These are phyloP conservation scores for Isichthys henryi DNA, from an alignment of 2,113 vertebrate species.

Conservation along the genomic window DNA sequence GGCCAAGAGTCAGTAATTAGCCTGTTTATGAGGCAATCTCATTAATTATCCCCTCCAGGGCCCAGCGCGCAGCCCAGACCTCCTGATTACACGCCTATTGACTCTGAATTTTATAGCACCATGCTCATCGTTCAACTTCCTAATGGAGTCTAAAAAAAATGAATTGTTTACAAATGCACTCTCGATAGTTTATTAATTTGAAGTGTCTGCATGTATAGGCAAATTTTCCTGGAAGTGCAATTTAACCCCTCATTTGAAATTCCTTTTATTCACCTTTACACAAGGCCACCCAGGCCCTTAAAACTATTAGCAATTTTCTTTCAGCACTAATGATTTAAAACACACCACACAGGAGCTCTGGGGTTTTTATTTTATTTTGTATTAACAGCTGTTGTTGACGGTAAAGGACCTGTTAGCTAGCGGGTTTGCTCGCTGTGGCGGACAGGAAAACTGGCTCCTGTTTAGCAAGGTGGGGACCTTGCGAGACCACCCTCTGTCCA, in stretches of 20 bases:
- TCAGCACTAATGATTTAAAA: constrained; percentile 47
- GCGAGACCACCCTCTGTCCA: background rate
- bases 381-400: background rate
- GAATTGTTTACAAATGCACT: constrained; percentile 63
- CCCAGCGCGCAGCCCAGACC: constrained; percentile 46
- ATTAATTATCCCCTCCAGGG: constrained; percentile 60
- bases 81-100: constrained; percentile 65
- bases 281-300: constrained; percentile 53
- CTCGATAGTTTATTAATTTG: constrained; percentile 56
- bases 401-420: background rate
- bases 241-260: constrained; percentile 58
- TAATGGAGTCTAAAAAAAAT: constrained; percentile 63
- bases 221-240: constrained; percentile 62
- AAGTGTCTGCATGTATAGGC: constrained; percentile 57
- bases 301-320: constrained; percentile 51
- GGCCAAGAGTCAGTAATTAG: constrained; percentile 66
- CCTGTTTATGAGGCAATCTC: constrained; percentile 64
- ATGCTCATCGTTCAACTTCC: constrained; percentile 50
- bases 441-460: background rate
- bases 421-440: background rate
- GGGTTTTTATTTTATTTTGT: constrained; percentile 30
- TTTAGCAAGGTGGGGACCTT: background rate
- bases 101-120: constrained; percentile 56
- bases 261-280: constrained; percentile 58
- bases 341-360: constrained; percentile 15